Evolutionary conservation across 35 echinoderm and acorn worm genomes (phyloP).

Genomic region (Strongylocentrotus purpuratus): DNA sequence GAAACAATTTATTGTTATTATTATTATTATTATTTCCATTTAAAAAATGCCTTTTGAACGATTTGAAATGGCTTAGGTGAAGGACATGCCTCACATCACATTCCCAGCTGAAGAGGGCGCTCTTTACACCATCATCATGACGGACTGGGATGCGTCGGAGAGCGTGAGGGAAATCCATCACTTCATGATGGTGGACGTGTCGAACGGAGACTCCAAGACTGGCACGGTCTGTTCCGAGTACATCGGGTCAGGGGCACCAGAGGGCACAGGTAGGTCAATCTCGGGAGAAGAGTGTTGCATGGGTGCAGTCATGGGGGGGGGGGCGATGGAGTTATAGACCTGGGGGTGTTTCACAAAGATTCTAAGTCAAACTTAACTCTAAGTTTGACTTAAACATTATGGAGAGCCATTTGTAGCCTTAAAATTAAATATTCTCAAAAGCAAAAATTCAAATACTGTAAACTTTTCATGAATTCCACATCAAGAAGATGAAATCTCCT

Average conservation of each 20-base stretch:
- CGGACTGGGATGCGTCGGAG: slow-evolving; percentile 78
- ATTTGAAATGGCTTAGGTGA: slow-evolving; percentile 55
- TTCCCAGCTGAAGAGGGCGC: slow-evolving; percentile 80
- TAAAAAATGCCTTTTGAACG: too few species aligned
- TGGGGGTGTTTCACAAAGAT: too few species aligned
- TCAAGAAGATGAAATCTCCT: too few species aligned
- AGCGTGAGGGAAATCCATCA: slow-evolving; percentile 68
- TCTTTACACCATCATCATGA: slow-evolving; percentile 93
- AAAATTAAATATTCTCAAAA: too few species aligned
- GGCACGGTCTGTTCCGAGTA: slow-evolving; percentile 65
- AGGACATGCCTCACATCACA: slow-evolving; percentile 73
- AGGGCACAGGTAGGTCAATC: slow-evolving; percentile 59
- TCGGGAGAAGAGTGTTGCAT: not conserved
- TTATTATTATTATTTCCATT: too few species aligned
- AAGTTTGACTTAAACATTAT: too few species aligned
- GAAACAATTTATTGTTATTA: too few species aligned
- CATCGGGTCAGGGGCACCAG: slow-evolving; percentile 77
- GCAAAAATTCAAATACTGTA: too few species aligned
- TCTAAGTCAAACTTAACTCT: too few species aligned
- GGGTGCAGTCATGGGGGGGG: not conserved
- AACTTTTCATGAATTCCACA: too few species aligned
- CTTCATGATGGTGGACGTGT: slow-evolving; percentile 71
- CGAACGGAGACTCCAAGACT: slow-evolving; percentile 63
- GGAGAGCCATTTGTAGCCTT: too few species aligned
- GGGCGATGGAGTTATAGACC: not conserved